Evolutionary conservation across 2,888 invertebrate genomes (phyloP).

Genomic region (Lysandra bellargus): DNA sequence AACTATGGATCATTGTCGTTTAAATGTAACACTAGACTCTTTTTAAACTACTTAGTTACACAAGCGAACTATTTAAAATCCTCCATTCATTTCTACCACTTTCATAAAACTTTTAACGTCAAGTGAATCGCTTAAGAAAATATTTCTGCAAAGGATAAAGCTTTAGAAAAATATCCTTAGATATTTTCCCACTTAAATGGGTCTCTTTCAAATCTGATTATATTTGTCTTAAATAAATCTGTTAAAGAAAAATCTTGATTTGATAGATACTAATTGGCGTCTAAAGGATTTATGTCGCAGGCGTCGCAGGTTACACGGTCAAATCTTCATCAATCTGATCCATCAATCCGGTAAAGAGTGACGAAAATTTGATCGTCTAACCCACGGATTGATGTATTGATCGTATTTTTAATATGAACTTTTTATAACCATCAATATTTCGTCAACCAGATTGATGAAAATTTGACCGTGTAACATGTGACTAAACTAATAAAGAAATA

Average conservation of each 20-base stretch:
- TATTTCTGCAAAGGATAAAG: not conserved
- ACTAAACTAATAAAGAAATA: too few relatives aligned
- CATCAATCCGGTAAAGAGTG: too few relatives aligned
- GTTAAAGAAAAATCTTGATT: not conserved
- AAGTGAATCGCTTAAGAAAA: slow-evolving; percentile 17
- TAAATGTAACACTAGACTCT: not conserved
- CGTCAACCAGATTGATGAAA: too few relatives aligned
- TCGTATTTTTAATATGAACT: too few relatives aligned
- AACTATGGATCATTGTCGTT: not conserved
- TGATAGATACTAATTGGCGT: too few relatives aligned
- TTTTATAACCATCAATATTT: too few relatives aligned
- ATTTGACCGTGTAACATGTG: too few relatives aligned
- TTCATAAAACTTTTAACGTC: slow-evolving; percentile 11
- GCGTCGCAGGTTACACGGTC: too few relatives aligned
- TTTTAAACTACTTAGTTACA: slow-evolving; percentile 1
- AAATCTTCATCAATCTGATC: too few relatives aligned
- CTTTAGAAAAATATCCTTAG: slow-evolving; percentile 1
- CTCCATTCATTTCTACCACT: slow-evolving; percentile 6
- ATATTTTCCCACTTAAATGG: slow-evolving; percentile 1
- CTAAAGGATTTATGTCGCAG: too few relatives aligned
- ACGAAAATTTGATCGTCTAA: too few relatives aligned
- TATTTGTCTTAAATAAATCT: not conserved
- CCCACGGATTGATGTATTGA: too few relatives aligned
- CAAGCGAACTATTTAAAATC: slow-evolving; percentile 3
- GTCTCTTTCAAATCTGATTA: not conserved